phyloP scores from a whole-genome alignment of 2,113 vertebrate genomes.

The Trogon melanurus region DNA sequence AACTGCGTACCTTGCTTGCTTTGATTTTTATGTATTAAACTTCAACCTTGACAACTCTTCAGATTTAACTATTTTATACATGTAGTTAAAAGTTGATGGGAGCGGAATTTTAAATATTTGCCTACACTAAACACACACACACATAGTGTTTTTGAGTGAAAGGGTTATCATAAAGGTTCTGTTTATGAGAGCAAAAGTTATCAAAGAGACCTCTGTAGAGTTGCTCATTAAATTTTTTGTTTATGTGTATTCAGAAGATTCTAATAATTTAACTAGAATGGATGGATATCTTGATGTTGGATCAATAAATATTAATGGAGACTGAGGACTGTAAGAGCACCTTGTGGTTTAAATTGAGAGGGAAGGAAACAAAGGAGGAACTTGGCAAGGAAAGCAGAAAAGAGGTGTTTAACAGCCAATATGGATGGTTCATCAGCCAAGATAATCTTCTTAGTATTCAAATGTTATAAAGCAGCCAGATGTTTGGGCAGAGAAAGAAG shows the following conservation, averaged over 20 bases:
- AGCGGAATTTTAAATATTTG: background rate
- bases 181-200: background rate
- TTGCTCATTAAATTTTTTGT: background rate
- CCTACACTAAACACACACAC: background rate
- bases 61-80: background rate
- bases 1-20: background rate
- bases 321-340: background rate
- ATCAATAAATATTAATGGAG: background rate
- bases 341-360: background rate
- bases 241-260: background rate
- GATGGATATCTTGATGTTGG: background rate
- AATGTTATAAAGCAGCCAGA: constrained; percentile 5
- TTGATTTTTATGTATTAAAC: background rate
- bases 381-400: background rate
- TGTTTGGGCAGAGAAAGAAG: background rate
- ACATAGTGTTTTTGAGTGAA: background rate
- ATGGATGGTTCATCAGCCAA: constrained; percentile 3
- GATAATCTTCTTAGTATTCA: constrained; percentile 27
- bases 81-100: background rate
- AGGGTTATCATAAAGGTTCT: background rate
- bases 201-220: background rate
- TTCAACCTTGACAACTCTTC: background rate
- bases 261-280: background rate
- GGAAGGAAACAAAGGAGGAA: background rate
- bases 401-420: background rate